These are phyloP conservation scores for Euclidia mi DNA, from an alignment of 2,888 invertebrate species.

Conservation along the genomic window DNA sequence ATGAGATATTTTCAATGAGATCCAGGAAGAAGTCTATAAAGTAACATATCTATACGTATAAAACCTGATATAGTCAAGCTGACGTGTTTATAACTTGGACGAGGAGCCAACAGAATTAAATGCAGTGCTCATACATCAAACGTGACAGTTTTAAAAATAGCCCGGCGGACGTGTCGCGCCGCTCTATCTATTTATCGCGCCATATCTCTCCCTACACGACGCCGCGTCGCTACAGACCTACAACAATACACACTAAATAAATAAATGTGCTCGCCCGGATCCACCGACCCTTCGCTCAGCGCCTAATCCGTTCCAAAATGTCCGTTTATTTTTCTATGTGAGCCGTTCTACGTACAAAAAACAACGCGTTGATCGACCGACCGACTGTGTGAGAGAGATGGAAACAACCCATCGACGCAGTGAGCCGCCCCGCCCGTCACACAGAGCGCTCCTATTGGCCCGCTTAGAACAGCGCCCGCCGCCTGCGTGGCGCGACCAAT, in stretches of 20 bases:
- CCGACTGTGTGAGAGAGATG: conserved; percentile 73
- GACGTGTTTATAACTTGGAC: conserved; percentile 4
- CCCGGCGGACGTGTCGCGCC: conserved; percentile 57
- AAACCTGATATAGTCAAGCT: background rate
- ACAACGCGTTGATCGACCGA: conserved; percentile 79
- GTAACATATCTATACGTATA: background rate
- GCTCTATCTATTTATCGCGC: conserved; percentile 84
- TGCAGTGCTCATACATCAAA: conserved; percentile 50
- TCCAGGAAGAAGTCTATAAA: conserved; percentile 1
- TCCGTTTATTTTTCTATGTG: conserved; percentile 89
- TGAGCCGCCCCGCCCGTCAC: conserved; percentile 79
- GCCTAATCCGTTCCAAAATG: conserved; percentile 85
- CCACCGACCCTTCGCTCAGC: conserved; percentile 82
- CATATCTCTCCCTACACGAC: conserved; percentile 77
- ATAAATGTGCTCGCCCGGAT: conserved; percentile 83
- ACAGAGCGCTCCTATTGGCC: conserved; percentile 74
- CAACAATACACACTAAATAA: conserved; percentile 81
- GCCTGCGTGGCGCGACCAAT: conserved; percentile 78
- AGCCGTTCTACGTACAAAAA: conserved; percentile 78
- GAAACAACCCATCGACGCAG: conserved; percentile 65
- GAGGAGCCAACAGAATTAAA: conserved; percentile 13
- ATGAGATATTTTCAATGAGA: background rate
- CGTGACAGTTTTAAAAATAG: conserved; percentile 67
- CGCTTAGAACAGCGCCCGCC: conserved; percentile 73
- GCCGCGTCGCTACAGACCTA: conserved; percentile 25